Base-by-base conservation (phyloP, 1,140 invertebrate species). In the Gryon sp. region DNA sequence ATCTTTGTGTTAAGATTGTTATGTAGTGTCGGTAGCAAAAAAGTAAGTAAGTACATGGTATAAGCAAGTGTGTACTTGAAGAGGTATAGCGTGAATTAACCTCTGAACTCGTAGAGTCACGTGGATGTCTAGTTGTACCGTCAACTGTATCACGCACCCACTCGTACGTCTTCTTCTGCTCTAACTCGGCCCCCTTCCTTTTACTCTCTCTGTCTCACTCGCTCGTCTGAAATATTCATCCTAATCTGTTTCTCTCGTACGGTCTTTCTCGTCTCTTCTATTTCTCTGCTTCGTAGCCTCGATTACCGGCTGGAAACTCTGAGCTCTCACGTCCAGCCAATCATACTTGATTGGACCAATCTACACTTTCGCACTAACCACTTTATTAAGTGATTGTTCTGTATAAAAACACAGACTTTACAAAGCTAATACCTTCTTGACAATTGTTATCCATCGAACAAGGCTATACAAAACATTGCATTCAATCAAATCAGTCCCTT, bases 331-430 rank as follows among this genome's bases (percentile, higher is more conserved):
- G 87, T 87, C 78, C 84, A 70, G 52, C 85, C 85, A 87, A 88
- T 87, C 84, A 87, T 79, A 82, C 82, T 83, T 86, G 84, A 86
- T 86, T 87, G 84, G 81, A 73, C 74, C 84, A 81, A 87, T 87
- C 83, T 83, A 84, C 83, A 82, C 83, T 83, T 85, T 86, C 83
- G 75, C 81, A 82, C 83, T 88, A 86, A 84, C 85, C 86, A 86
- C 85, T 86, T 87, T 84, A 86, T 87, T 84, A 83, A 84, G 76
- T 76, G 73, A 72, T 76, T 78, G 80, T 83, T 84, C 80, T 83
- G 83, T 87, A 87, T 83, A 83, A 86, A 87, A 82, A 77, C 73
- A 82, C 83, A 80, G 81, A 86, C 84, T 86, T 83, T 79, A 84
- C 78, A 70, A 62, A 77, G 65, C 48, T 55, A 43, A 70, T 74